phyloP scores from a whole-genome alignment of 2,888 invertebrate genomes.

The Tridacna gigas region DNA sequence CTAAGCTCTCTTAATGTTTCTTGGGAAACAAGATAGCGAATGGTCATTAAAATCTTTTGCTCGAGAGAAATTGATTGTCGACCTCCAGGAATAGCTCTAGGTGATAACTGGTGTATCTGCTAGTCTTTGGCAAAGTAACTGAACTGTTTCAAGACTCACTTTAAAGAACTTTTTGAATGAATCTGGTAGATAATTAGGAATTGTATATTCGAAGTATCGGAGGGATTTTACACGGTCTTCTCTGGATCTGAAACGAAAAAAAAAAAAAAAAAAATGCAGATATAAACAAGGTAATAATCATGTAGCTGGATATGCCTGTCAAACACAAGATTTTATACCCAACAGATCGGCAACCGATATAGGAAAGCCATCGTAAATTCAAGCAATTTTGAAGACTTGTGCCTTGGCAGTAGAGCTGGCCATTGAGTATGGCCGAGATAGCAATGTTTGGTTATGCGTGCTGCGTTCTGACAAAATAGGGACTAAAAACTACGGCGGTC shows the following conservation, averaged over 20 bases:
- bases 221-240: constrained; percentile 11
- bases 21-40: constrained; percentile 51
- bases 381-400: too few relatives aligned
- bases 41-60: constrained; percentile 49
- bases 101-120: constrained; percentile 14
- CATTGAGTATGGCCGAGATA: too few relatives aligned
- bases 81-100: constrained; percentile 35
- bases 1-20: constrained; percentile 51
- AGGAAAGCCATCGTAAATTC: too few relatives aligned
- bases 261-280: background rate
- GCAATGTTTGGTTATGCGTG: too few relatives aligned
- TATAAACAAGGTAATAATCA: background rate
- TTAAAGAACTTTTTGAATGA: constrained; percentile 51
- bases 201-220: constrained; percentile 41
- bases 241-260: constrained; percentile 20
- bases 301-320: background rate
- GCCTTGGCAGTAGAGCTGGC: too few relatives aligned
- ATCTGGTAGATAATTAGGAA: constrained; percentile 48
- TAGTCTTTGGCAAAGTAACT: constrained; percentile 31
- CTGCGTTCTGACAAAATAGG: too few relatives aligned
- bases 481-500: too few relatives aligned
- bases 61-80: constrained; percentile 44
- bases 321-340: background rate
- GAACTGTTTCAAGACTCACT: constrained; percentile 35
- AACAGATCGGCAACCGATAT: background rate